Evolutionary conservation across 2,888 invertebrate genomes (phyloP), one percentile per base, ranked within the genome.

Genomic region (Meliscaeva auricollis): DNA sequence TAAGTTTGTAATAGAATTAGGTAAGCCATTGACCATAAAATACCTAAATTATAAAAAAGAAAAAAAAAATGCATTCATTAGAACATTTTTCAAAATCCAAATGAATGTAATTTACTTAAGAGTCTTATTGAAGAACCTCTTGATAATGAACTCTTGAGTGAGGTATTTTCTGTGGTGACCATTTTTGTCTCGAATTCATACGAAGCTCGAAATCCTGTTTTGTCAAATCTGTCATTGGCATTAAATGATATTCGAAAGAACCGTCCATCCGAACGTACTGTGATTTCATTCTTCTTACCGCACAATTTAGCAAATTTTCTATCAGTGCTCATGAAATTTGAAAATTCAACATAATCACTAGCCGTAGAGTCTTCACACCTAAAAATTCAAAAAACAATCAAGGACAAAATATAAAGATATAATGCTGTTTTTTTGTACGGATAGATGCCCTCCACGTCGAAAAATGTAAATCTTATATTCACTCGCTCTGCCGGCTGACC

Each of bases 321-420:
- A 93, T 99, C 99, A 88, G 96, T 95, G 87, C 96, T 95, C 94
- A 97, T 95, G 91, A 96, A 98, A 93, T 99, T 99, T 58, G 98
- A 98, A 93, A 99, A 98, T 92, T 98, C 97, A 69, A 99, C 97
- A 92, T 96, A 98, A 92, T 99, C 99, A 90, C 98, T 98, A 52
- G 97, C 97, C 2, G 98, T 96, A 58, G 95, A 94, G 77, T 96
- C 96, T 89, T 97, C 97, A 91, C 99, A 99, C 87, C 98, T 99
- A 38, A 15, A 41, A 6, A 6, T 30, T 8, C 1, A 30, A 62
- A 7, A 32, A 20, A 2, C n/a, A 1, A 38, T 13, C 0, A 38
- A 11, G 52, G 52, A 52, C 11, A 13, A 60, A 26, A 7, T 6
- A 20, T 70, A 9, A 17, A 20, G 44, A 4, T 22, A n/a, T n/a